These are phyloP conservation scores for Nemurella pictetii DNA, from an alignment of 2,888 invertebrate species.

Conservation along the genomic window DNA sequence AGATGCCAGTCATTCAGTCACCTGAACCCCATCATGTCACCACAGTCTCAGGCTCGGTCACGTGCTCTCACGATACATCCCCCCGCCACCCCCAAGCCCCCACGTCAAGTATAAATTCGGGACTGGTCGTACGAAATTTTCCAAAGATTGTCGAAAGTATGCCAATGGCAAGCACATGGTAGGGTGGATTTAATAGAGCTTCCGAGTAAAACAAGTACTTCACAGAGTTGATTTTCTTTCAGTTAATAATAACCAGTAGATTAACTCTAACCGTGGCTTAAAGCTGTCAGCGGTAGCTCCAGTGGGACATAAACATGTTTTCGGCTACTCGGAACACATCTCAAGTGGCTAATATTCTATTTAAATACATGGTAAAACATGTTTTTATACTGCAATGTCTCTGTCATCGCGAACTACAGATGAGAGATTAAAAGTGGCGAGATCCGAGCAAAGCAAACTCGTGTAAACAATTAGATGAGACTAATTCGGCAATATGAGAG, in stretches of 20 bases:
- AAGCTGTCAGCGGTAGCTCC: neutral
- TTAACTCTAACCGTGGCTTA: neutral
- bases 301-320: neutral
- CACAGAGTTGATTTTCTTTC: neutral
- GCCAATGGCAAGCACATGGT: too few species aligned
- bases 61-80: too few species aligned
- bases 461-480: neutral
- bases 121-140: too few species aligned
- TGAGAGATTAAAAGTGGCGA: neutral
- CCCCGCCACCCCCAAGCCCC: too few species aligned
- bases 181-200: neutral
- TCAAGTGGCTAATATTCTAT: neutral
- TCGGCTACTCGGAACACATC: neutral
- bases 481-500: neutral
- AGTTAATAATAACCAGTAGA: neutral
- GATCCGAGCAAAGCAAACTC: neutral
- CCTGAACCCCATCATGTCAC: neutral
- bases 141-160: neutral
- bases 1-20: neutral
- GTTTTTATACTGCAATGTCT: neutral
- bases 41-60: neutral
- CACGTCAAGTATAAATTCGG: too few species aligned
- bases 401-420: neutral
- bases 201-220: neutral
- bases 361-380: neutral